Conservation (phyloP, 2,797 vertebrate species). For the Cercopithecus neglectus region DNA sequence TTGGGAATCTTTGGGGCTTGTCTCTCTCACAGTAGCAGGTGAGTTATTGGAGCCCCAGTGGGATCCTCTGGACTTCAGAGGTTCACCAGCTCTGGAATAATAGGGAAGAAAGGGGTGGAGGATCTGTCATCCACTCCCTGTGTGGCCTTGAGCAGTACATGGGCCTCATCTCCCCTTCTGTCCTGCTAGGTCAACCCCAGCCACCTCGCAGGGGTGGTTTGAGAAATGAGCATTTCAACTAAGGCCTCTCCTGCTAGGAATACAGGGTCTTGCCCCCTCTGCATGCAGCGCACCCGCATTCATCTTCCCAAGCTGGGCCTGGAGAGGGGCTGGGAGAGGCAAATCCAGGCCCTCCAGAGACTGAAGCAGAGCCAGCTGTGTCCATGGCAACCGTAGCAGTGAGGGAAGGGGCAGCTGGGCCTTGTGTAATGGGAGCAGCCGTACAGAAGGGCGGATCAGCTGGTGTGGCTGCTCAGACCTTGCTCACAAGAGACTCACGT, state of each 20-base stretch:
- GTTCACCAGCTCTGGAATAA: neutral
- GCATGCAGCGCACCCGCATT: neutral
- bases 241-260: neutral
- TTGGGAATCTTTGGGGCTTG: neutral
- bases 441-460: neutral
- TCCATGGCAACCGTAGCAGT: neutral
- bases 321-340: neutral
- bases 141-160: neutral
- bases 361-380: neutral
- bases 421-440: neutral
- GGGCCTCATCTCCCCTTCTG: neutral
- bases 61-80: neutral
- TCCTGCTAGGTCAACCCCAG: neutral
- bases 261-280: neutral
- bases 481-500: constrained; percentile 65
- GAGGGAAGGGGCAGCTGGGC: neutral
- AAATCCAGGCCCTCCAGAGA: neutral
- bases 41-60: accelerated
- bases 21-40: neutral
- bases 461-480: neutral
- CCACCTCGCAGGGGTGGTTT: accelerated
- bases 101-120: neutral
- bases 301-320: neutral
- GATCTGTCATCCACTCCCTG: neutral
- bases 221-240: neutral